Percentiles rank a stretch among this genome's conserved stretches.
phyloP scores from a whole-genome alignment of 2,113 vertebrate species.

The Lagenorhynchus albirostris region DNA sequence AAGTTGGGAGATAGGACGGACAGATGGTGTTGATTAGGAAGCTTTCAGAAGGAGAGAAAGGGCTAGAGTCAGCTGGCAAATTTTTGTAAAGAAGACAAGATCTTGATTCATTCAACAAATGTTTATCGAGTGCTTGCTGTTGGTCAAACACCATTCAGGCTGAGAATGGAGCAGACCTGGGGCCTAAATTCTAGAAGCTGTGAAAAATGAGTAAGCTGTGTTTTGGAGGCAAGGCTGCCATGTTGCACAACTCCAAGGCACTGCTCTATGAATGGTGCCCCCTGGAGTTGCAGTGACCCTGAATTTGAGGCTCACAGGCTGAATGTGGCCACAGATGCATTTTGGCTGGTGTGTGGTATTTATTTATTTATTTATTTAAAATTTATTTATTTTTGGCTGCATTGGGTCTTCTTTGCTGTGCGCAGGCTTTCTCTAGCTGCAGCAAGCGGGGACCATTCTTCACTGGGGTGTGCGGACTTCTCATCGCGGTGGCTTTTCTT shows the following conservation, averaged over 20 bases:
- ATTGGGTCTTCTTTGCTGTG: too few relatives aligned
- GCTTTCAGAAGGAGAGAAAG: neutral
- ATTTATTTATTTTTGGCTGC: too few relatives aligned
- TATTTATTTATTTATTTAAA: neutral
- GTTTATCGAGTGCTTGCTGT: neutral
- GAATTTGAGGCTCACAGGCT: neutral
- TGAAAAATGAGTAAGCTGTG: neutral
- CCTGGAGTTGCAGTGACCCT: neutral
- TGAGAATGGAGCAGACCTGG: neutral
- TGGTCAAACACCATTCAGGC: neutral
- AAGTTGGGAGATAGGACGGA: neutral
- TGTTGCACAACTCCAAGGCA: accelerated
- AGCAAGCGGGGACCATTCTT: too few relatives aligned
- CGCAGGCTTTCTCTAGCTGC: too few relatives aligned
- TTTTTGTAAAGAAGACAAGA: neutral
- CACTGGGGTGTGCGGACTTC: too few relatives aligned
- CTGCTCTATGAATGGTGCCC: neutral
- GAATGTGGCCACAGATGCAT: neutral
- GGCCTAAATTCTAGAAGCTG: neutral
- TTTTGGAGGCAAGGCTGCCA: neutral
- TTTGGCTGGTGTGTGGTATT: neutral
- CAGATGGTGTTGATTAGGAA: neutral
- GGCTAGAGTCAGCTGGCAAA: neutral
- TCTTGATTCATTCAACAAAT: neutral
- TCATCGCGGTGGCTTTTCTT: too few relatives aligned